These are phyloP conservation scores for Microcebus ravelobensis DNA, from an alignment of 2,113 vertebrate genomes.

Conservation along the genomic window DNA sequence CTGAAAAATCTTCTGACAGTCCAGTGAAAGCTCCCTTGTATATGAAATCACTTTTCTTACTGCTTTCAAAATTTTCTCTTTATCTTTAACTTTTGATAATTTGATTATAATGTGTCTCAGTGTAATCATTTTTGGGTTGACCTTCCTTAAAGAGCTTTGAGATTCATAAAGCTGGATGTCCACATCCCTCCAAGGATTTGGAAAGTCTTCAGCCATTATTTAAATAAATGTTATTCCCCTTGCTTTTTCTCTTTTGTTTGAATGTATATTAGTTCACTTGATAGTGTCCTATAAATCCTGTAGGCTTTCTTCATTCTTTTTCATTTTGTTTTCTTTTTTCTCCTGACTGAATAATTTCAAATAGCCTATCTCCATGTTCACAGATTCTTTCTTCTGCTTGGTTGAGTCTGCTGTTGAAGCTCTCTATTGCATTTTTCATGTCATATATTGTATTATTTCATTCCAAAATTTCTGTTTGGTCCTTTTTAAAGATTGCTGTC, in stretches of 20 bases:
- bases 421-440: background rate
- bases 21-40: background rate
- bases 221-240: background rate
- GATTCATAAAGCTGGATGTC: background rate
- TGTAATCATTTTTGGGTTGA: background rate
- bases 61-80: background rate
- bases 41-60: background rate
- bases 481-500: background rate
- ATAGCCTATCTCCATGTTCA: background rate
- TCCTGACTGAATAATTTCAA: background rate
- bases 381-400: background rate
- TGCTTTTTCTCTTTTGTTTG: background rate
- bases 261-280: background rate
- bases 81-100: background rate
- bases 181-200: background rate
- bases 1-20: background rate
- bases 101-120: background rate
- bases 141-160: background rate
- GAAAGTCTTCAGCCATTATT: background rate
- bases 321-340: background rate
- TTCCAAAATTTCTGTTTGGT: background rate
- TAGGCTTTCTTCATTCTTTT: background rate
- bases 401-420: background rate
- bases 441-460: background rate
- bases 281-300: background rate